These are phyloP conservation scores for Netelia fuscicornis DNA, from an alignment of 2,888 invertebrate genomes.

Conservation along the genomic window DNA sequence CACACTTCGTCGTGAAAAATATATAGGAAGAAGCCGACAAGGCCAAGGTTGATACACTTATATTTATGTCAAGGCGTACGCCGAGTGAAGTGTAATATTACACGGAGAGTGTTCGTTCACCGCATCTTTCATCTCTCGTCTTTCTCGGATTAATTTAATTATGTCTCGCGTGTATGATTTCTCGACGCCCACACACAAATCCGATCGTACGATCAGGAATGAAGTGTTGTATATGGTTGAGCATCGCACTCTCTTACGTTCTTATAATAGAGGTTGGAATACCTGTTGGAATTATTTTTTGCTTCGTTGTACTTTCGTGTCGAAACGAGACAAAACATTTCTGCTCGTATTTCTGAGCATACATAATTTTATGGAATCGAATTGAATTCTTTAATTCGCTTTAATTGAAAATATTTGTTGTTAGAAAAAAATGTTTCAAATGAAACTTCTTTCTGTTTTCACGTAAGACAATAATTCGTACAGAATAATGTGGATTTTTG, in stretches of 20 bases:
- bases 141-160: conserved; percentile 66
- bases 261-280: neutral
- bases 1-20: conserved; percentile 49
- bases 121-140: conserved; percentile 44
- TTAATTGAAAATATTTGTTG: too few species aligned
- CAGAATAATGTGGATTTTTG: too few species aligned
- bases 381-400: too few species aligned
- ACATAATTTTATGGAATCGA: too few species aligned
- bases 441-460: too few species aligned
- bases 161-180: conserved; percentile 64
- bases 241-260: neutral
- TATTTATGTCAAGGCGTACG: conserved; percentile 37
- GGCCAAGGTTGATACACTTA: conserved; percentile 56
- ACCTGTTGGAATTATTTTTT: neutral
- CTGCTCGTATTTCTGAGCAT: too few species aligned
- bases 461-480: too few species aligned
- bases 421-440: too few species aligned
- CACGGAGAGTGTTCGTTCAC: conserved; percentile 44
- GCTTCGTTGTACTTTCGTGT: too few species aligned
- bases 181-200: conserved; percentile 39
- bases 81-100: conserved; percentile 65
- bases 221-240: too few species aligned
- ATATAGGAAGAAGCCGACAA: conserved; percentile 40
- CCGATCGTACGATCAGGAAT: too few species aligned
- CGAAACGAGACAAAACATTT: too few species aligned